Base-by-base conservation (phyloP, 1,140 invertebrate genomes). In the Trachelipus rathkii region DNA sequence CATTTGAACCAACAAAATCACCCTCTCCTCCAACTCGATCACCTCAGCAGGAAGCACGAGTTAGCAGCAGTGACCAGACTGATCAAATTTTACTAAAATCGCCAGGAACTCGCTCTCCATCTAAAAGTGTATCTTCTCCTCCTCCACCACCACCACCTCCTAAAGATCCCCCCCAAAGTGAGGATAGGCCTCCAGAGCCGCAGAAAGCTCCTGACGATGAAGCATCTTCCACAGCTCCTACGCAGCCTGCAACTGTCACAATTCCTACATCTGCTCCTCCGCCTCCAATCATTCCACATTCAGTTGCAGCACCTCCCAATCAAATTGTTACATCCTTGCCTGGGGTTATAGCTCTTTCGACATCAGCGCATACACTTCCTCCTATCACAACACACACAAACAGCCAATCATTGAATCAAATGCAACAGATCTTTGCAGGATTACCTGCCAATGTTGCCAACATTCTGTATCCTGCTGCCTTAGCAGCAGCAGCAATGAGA, bases 1-100 rank as follows among this genome's bases (percentile, higher is more conserved):
- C 93, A 0, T 94, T 93, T 83, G 92, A 94, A 83, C 93, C 93
- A 0, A 94, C 93, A 0, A 93, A 92, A 83, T 93, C 92, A 4
- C 88, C 92, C 3, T 92, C 91, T 0, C 86, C 87, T 6, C 88
- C 89, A 10, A 88, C 89, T 0, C 69, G 78, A 9, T 81, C 82
- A 11, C 79, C 78, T 13, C 77, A 78, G 43, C 78, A 77, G 74
- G 75, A 80, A 69, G 73, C 78, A 60, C 74, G 78, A 23, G 78
- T 80, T 45, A 79, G 76, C 71, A 78, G 78, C 70, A 78, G 82
- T 79, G 33, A 84, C 82, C 66, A 83, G 82, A 44, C 79, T 75
- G 13, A 70, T 10, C 79, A 81, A 24, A 81, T 84, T 23, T 79
- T 82, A 75, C 74, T 80, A 2, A 80, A 74, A 19, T 70, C 68